Percentiles rank a stretch among this genome's conserved stretches.
Conservation (phyloP, 2,888 invertebrate genomes). For the Camponotus fellah region DNA sequence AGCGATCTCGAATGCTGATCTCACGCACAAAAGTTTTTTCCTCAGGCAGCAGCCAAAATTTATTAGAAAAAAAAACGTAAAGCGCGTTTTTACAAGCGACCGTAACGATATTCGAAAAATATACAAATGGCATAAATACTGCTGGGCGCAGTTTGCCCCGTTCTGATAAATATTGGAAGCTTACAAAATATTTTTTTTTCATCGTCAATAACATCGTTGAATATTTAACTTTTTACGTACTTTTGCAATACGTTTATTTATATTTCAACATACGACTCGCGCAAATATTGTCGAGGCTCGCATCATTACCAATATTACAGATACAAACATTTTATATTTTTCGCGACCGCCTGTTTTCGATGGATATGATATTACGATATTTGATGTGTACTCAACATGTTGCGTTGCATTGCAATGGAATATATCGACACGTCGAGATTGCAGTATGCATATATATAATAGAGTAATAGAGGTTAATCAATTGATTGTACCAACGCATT, state of each 20-base stretch:
- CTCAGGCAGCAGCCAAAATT: constrained; percentile 19
- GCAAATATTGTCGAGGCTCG: constrained; percentile 42
- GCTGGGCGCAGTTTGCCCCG: constrained; percentile 16
- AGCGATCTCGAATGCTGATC: constrained; percentile 74
- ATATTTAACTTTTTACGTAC: constrained; percentile 47
- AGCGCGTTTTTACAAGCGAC: constrained; percentile 41
- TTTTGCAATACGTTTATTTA: constrained; percentile 43
- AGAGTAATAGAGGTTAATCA: constrained; percentile 54
- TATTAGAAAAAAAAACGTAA: constrained; percentile 31
- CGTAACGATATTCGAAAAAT: constrained; percentile 43
- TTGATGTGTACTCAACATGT: constrained; percentile 51
- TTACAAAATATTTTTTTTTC: constrained; percentile 48
- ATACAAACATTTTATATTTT: constrained; percentile 25
- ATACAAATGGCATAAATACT: constrained; percentile 47
- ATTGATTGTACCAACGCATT: constrained; percentile 40
- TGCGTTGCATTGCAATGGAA: constrained; percentile 23
- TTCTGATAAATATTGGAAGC: constrained; percentile 49
- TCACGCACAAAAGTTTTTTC: constrained; percentile 57
- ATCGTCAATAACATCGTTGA: constrained; percentile 46
- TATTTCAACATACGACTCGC: constrained; percentile 20
- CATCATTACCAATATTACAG: constrained; percentile 43
- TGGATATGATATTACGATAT: constrained; percentile 46
- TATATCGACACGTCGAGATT: constrained; percentile 52
- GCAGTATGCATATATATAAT: constrained; percentile 33
- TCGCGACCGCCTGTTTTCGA: constrained; percentile 9